Percentiles rank a stretch among this genome's conserved stretches.
phyloP scores from a whole-genome alignment of 2,888 invertebrate genomes.

The Gymnocheta viridis region DNA sequence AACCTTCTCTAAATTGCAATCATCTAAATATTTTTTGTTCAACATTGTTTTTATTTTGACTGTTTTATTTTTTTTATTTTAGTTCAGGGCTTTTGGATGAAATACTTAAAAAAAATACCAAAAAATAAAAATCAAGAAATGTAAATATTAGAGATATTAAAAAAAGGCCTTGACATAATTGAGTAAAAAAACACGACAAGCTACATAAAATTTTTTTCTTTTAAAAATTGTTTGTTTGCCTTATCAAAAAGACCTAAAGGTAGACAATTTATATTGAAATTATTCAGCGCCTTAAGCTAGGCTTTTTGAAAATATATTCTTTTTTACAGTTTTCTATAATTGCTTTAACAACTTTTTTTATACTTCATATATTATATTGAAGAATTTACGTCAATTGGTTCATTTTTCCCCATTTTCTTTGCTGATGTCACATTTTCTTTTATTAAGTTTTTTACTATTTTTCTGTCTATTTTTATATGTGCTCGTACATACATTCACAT shows the following conservation, averaged over 20 bases:
- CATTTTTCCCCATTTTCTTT: conserved; percentile 34
- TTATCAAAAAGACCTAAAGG: conserved; percentile 15
- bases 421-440: conserved; percentile 59
- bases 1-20: background rate
- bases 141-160: conserved; percentile 41
- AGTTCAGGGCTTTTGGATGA: conserved; percentile 21
- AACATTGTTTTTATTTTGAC: background rate
- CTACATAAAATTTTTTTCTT: background rate
- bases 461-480: conserved; percentile 12
- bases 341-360: conserved; percentile 20
- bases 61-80: background rate
- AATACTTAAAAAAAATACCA: background rate
- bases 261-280: conserved; percentile 14
- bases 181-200: background rate
- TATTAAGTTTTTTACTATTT: background rate
- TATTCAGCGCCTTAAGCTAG: conserved; percentile 38
- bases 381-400: conserved; percentile 51
- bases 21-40: background rate
- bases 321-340: background rate
- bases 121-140: background rate
- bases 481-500: conserved; percentile 34
- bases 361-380: background rate
- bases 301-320: background rate
- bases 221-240: conserved; percentile 14
- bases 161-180: conserved; percentile 54